Evolutionary conservation across 2,888 invertebrate genomes (phyloP).

Genomic region (Tipula lateralis): DNA sequence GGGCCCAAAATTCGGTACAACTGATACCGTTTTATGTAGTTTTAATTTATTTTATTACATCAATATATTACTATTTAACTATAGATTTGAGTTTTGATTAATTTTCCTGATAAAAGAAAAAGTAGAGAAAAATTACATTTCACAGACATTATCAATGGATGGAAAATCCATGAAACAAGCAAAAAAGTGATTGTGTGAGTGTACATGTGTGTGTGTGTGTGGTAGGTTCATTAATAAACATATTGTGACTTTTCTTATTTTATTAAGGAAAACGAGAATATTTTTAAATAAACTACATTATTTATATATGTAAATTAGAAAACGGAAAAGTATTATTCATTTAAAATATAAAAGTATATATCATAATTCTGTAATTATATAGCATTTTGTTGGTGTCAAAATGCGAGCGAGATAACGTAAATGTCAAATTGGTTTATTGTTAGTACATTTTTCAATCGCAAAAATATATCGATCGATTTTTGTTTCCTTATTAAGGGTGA

Average conservation of each 20-base stretch:
- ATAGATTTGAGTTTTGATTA: background rate
- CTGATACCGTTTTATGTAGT: background rate
- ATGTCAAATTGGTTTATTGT: background rate
- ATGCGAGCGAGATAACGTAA: background rate
- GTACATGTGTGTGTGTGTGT: background rate
- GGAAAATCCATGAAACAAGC: background rate
- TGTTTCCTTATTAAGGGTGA: constrained; percentile 7
- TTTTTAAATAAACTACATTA: background rate
- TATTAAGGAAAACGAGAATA: background rate
- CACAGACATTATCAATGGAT: constrained; percentile 7
- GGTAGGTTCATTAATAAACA: constrained; percentile 29
- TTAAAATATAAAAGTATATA: background rate
- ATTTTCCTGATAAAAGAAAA: background rate
- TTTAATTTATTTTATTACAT: background rate
- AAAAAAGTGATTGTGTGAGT: background rate
- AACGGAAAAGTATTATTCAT: background rate
- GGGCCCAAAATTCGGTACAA: background rate
- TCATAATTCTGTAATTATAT: background rate
- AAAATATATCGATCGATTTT: background rate
- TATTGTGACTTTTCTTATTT: constrained; percentile 6
- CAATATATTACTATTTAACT: background rate
- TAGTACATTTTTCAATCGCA: constrained; percentile 24
- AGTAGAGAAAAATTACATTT: background rate
- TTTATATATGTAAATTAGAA: background rate
- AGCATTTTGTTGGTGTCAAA: background rate